These are phyloP conservation scores for Athene cunicularia DNA, from an alignment of 2,113 vertebrate species.

Conservation along the genomic window DNA sequence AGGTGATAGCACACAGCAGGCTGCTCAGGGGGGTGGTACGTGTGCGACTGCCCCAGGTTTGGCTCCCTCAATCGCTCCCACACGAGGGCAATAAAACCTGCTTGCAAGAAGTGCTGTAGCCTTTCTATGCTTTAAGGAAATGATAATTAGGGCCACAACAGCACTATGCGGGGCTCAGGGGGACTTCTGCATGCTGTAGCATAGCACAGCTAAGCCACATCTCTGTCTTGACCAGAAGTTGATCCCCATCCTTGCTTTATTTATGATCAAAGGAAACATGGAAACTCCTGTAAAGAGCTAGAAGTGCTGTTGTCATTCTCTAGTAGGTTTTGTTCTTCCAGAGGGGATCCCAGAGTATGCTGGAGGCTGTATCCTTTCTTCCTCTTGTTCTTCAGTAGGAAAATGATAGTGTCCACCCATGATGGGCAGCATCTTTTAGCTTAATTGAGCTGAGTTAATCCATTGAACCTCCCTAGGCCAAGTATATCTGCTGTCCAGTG, in stretches of 20 bases:
- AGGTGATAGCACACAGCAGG: neutral
- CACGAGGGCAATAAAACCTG: neutral
- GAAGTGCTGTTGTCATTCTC: neutral
- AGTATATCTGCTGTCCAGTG: neutral
- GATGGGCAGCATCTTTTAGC: neutral
- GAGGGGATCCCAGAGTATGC: neutral
- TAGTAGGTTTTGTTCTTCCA: neutral
- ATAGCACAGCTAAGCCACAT: neutral
- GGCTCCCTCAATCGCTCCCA: neutral
- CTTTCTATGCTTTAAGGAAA: neutral
- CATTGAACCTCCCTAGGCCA: neutral
- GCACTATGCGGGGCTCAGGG: neutral
- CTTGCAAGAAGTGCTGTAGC: neutral
- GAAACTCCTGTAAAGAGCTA: neutral
- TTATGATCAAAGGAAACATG: neutral
- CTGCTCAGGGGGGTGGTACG: neutral
- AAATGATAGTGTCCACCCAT: neutral
- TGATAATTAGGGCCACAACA: neutral
- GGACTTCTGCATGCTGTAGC: neutral
- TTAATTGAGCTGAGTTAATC: neutral
- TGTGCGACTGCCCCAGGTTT: no score
- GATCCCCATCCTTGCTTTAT: neutral
- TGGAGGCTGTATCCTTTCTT: neutral
- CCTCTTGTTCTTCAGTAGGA: neutral
- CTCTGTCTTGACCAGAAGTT: neutral